Base-by-base conservation (phyloP, 1,140 invertebrate genomes). In the Plodia interpunctella region DNA sequence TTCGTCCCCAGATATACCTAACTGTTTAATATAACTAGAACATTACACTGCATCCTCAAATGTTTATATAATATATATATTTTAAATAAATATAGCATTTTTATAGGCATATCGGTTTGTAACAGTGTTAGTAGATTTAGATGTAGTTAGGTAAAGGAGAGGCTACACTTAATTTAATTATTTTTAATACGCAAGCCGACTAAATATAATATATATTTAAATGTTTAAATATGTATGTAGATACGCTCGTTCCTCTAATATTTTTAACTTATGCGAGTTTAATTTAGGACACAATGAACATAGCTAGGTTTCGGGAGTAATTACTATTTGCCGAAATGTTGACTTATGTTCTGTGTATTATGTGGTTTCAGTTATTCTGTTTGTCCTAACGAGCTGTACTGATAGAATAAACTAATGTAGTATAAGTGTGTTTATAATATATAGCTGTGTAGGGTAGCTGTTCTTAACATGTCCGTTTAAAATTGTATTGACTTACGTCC, bases 381-480 rank as follows among this genome's bases (percentile, higher is more conserved):
- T 4, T 59, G 49, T 51, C 50, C 20, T 62, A 62, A 62, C 65
- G 65, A 62, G 65, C 60, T 28, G 65, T 66, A 66, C 65, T 66
- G 65, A 66, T 62, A 59, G 55, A 51, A 57, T 49, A 32, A 60
- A 66, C 19, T 52, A 59, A 58, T 55, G 57, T 19, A 54, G 21
- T 58, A n/a, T 64, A 58, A 66, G 60, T 50, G 65, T 66, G 65
- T 62, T 66, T 66, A 66, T 66, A 66, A 66, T 52, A 54, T 28
- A 60, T 62, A 66, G 65, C 8, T 57, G 59, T 66, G 53, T 66
- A 66, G 60, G 57, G 49, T 66, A 66, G 59, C 20, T 28, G 57
- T 63, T 63, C 57, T 60, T 55, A 44, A 66, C 65, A 66, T 66
- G 62, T 66, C 65, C 62, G 53, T 60, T 60, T 57, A 50, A 56